These are phyloP conservation scores for Metopia argyrocephala DNA, from an alignment of 2,888 invertebrate species.

Conservation along the genomic window DNA sequence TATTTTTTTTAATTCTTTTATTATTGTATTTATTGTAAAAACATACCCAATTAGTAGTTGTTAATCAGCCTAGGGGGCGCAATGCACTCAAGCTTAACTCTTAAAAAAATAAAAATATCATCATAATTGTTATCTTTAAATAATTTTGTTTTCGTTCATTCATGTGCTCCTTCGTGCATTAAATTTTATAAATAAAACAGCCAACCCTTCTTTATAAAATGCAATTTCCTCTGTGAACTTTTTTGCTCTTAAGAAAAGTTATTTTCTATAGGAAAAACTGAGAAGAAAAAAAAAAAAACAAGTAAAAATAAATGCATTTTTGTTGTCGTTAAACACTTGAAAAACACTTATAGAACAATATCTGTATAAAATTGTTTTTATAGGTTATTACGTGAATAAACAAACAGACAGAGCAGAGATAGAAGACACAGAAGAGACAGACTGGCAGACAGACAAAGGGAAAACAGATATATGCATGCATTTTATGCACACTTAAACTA, in stretches of 20 bases:
- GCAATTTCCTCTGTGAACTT: background rate
- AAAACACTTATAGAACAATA: background rate
- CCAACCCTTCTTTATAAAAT: background rate
- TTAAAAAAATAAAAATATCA: background rate
- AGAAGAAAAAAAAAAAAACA: background rate
- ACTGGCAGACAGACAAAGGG: background rate
- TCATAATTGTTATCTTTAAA: background rate
- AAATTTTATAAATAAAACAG: slow-evolving; percentile 12
- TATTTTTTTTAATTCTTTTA: background rate
- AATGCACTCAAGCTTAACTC: slow-evolving; percentile 15
- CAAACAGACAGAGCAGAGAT: background rate
- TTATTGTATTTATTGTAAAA: background rate
- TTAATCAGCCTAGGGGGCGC: slow-evolving; percentile 17
- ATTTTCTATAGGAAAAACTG: background rate
- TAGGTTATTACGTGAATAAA: too few species aligned
- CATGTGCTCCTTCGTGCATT: slow-evolving; percentile 4
- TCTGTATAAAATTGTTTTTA: background rate
- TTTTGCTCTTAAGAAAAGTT: background rate
- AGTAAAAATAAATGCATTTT: slow-evolving; percentile 20
- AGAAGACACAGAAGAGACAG: background rate
- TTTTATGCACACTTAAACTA: background rate
- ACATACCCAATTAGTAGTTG: background rate
- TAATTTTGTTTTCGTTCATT: background rate
- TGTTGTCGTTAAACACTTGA: slow-evolving; percentile 19
- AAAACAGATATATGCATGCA: background rate